phyloP scores from a whole-genome alignment of 2,113 vertebrate species.

The Stegastes partitus region DNA sequence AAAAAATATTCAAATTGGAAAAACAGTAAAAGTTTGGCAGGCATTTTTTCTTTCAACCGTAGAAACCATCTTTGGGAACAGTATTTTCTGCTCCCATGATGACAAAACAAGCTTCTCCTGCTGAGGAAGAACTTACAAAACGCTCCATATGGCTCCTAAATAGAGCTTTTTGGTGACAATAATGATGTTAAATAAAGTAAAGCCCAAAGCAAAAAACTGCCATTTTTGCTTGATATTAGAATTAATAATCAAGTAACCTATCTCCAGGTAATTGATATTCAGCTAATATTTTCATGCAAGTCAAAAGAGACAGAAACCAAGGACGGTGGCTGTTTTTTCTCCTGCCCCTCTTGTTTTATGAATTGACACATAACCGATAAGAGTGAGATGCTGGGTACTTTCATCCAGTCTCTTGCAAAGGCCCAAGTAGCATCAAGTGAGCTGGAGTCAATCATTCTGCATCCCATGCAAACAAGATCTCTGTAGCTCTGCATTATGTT shows the following conservation, averaged over 20 bases:
- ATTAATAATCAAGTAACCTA: background rate
- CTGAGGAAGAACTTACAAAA: background rate
- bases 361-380: background rate
- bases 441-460: conserved; percentile 27
- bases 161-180: no score
- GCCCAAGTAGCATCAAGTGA: background rate
- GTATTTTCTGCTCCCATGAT: no score
- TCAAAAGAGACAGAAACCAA: background rate
- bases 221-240: background rate
- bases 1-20: no score
- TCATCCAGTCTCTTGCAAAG: background rate
- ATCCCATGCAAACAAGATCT: conserved; percentile 28
- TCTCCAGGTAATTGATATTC: background rate
- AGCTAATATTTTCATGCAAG: background rate
- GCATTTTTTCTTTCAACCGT: no score
- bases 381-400: background rate
- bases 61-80: no score
- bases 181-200: no score
- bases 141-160: no score
- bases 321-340: background rate
- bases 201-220: background rate
- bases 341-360: background rate
- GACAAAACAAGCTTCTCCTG: background rate
- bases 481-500: conserved; percentile 32
- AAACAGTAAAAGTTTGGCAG: no score